phyloP scores from a whole-genome alignment of 2,797 vertebrate genomes.

The Myoxocephalus aenaeus region DNA sequence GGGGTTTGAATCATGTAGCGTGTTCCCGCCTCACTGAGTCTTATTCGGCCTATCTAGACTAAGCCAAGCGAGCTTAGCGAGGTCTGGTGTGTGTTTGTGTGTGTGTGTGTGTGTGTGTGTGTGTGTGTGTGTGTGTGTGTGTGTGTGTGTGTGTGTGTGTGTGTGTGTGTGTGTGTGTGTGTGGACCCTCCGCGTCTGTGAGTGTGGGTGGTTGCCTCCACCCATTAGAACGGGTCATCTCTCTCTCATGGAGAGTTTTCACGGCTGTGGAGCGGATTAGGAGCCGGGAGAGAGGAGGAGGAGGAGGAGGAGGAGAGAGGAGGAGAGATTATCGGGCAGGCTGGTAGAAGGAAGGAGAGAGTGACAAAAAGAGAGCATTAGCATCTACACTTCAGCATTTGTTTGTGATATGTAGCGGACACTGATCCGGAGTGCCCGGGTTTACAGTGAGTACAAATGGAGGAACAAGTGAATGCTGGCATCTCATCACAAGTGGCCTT shows the following conservation, averaged over 20 bases:
- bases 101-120: conserved; percentile 51
- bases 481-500: conserved; percentile 46
- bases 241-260: conserved; percentile 81
- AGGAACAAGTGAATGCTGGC: conserved; percentile 54
- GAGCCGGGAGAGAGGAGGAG: conserved; percentile 40
- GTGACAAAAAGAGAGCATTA: conserved; percentile 59
- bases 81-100: conserved; percentile 44
- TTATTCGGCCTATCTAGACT: conserved; percentile 10
- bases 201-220: conserved; percentile 73
- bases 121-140: conserved; percentile 45
- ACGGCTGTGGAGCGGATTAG: conserved; percentile 83
- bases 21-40: conserved; percentile 12
- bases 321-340: conserved; percentile 47
- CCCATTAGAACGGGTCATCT: conserved; percentile 82
- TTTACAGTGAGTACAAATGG: conserved; percentile 58
- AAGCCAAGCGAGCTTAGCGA: conserved; percentile 13
- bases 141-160: conserved; percentile 67
- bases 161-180: conserved; percentile 44
- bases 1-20: conserved; percentile 28
- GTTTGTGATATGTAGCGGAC: conserved; percentile 58
- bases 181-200: conserved; percentile 62
- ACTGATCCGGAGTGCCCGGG: conserved; percentile 50
- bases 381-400: conserved; percentile 64
- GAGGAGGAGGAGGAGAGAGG: conserved; percentile 9
- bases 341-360: conserved; percentile 50